Evolutionary conservation across 2,113 vertebrate species (phyloP).

Genomic region (Toxotes jaculatrix): DNA sequence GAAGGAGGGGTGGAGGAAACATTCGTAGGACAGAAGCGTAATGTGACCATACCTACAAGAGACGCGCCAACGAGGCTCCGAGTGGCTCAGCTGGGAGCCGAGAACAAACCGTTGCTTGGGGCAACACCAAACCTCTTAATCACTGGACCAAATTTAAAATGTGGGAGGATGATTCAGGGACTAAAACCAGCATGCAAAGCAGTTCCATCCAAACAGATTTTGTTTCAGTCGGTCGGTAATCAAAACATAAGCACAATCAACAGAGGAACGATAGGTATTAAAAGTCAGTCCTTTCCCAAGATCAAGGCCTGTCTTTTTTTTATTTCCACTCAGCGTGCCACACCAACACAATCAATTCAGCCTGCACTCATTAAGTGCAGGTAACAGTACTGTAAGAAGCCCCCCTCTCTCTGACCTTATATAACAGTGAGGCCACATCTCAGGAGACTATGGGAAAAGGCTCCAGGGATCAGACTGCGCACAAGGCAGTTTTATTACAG

Average conservation of each 20-base stretch:
- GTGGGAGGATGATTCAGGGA: background rate
- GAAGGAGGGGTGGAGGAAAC: too few relatives aligned
- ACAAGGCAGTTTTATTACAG: slow-evolving; percentile 36
- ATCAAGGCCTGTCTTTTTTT: background rate
- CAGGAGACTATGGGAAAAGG: slow-evolving; percentile 5
- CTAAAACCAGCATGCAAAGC: background rate
- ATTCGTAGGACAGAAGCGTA: too few relatives aligned
- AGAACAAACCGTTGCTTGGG: background rate
- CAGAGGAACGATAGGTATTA: too few relatives aligned
- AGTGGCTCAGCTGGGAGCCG: background rate
- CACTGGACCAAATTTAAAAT: background rate
- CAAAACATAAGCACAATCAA: background rate
- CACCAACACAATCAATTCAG: background rate
- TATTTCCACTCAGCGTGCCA: background rate
- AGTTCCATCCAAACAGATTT: too few relatives aligned
- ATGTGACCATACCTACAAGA: too few relatives aligned
- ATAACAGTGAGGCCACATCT: slow-evolving; percentile 26
- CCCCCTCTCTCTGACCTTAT: slow-evolving; percentile 15
- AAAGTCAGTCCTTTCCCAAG: background rate
- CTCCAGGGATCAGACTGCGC: slow-evolving; percentile 35
- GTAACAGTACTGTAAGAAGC: slow-evolving; percentile 19
- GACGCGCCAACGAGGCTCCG: too few relatives aligned
- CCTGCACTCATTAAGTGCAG: background rate
- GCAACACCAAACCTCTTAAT: background rate
- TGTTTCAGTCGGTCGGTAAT: background rate